A percentile compares a stretch with the other conserved stretches of the same genome.
phyloP scores from a whole-genome alignment of 1,140 invertebrate genomes.

The Papilio helenus region DNA sequence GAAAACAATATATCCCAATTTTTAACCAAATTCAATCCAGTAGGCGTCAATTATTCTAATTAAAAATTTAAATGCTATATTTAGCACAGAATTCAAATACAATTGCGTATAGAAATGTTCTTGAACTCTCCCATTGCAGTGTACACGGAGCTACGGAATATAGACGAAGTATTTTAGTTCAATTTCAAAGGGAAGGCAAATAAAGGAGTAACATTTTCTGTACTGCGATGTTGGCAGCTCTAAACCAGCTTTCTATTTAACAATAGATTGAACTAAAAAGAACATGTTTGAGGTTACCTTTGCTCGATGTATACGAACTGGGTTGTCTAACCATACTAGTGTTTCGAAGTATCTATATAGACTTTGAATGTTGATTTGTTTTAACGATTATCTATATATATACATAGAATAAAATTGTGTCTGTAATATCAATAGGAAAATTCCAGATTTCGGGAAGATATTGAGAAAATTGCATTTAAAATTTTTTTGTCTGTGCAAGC shows the following conservation, averaged over 20 bases:
- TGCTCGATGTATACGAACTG: neutral
- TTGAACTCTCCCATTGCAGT: neutral
- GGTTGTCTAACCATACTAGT: neutral
- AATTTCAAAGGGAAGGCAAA: constrained; percentile 4
- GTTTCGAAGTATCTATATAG: neutral
- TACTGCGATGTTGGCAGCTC: neutral
- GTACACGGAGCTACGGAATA: neutral
- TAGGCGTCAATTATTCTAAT: too few relatives aligned
- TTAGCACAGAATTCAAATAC: neutral
- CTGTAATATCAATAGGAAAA: too few relatives aligned
- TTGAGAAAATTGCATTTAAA: too few relatives aligned
- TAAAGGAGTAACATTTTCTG: neutral
- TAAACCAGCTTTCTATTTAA: neutral
- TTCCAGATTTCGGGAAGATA: too few relatives aligned
- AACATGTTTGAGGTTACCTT: constrained; percentile 9
- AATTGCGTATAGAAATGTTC: neutral
- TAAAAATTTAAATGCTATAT: too few relatives aligned
- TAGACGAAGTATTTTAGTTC: constrained; percentile 5
- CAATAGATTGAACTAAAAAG: neutral
- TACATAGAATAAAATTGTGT: too few relatives aligned
- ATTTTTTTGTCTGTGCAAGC: too few relatives aligned
- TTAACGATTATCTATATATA: neutral
- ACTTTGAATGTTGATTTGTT: neutral
- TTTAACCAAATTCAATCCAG: too few relatives aligned
- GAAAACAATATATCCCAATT: too few relatives aligned